phyloP scores from a whole-genome alignment of 2,797 vertebrate genomes.

The Bryconaethiops microstoma region DNA sequence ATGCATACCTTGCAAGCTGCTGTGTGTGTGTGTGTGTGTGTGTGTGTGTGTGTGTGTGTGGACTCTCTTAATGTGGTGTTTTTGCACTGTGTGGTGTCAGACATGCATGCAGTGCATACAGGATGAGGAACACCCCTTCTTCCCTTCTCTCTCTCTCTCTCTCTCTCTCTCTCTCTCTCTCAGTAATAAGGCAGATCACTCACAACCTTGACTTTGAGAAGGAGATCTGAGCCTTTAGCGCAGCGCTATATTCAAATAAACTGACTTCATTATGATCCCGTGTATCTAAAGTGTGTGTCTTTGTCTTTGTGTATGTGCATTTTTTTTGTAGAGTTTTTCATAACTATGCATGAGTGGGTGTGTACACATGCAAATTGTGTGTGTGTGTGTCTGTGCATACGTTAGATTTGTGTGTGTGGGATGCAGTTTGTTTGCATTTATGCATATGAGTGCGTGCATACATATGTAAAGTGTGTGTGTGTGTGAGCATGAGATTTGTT shows the following conservation, averaged over 20 bases:
- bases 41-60: too few relatives aligned
- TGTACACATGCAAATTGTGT: background rate
- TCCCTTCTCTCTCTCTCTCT: background rate
- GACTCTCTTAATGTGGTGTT: conserved; percentile 11
- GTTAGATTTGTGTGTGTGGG: background rate
- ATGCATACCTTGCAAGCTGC: background rate
- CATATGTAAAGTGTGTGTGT: background rate
- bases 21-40: too few relatives aligned
- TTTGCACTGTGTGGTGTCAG: conserved; percentile 36
- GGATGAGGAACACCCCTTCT: conserved; percentile 10
- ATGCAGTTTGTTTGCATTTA: background rate
- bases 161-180: conserved; percentile 5
- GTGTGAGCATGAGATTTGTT: background rate
- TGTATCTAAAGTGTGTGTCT: background rate
- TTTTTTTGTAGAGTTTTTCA: too few relatives aligned
- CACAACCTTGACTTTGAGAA: conserved; percentile 44
- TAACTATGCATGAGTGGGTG: background rate
- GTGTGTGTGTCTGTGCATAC: background rate
- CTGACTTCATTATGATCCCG: background rate
- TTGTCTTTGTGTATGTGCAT: too few relatives aligned
- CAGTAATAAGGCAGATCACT: conserved; percentile 34
- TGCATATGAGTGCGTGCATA: background rate
- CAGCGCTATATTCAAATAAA: conserved; percentile 8
- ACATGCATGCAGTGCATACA: conserved; percentile 35
- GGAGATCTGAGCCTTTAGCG: conserved; percentile 19